phyloP scores from a whole-genome alignment of 64 coral and sea anemone genomes.

The Porites lutea region DNA sequence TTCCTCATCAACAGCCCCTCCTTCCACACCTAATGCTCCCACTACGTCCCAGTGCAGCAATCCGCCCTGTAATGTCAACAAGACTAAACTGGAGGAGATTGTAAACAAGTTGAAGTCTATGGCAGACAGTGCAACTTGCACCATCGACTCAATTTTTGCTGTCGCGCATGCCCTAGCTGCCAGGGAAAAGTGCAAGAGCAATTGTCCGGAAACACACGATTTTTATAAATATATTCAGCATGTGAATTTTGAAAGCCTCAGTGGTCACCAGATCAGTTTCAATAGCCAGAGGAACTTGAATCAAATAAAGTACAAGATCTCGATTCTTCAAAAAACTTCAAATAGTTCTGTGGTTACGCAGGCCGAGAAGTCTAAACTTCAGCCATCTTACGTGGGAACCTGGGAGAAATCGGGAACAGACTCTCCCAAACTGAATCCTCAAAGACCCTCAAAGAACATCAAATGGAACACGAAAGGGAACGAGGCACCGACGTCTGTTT shows the following conservation, averaged over 20 bases:
- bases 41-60: slow-evolving; percentile 46
- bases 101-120: slow-evolving; percentile 54
- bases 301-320: slow-evolving; percentile 40
- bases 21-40: background rate
- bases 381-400: slow-evolving; percentile 56
- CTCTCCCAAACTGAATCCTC: slow-evolving; percentile 27
- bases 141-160: slow-evolving; percentile 77
- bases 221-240: slow-evolving; percentile 59
- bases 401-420: slow-evolving; percentile 55
- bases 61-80: slow-evolving; percentile 45
- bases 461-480: slow-evolving; percentile 66
- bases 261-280: slow-evolving; percentile 69
- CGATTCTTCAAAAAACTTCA: slow-evolving; percentile 1
- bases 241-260: slow-evolving; percentile 75
- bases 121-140: slow-evolving; percentile 79
- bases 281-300: slow-evolving; percentile 54
- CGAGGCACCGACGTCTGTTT: slow-evolving; percentile 64
- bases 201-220: slow-evolving; percentile 33
- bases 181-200: slow-evolving; percentile 59
- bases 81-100: slow-evolving; percentile 12
- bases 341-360: slow-evolving; percentile 60
- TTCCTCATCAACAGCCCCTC: background rate
- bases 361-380: slow-evolving; percentile 50
- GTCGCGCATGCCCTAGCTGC: slow-evolving; percentile 55
- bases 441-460: slow-evolving; percentile 28